Evolutionary conservation across 2,113 vertebrate species (phyloP).

Genomic region (Solenodon paradoxus): DNA sequence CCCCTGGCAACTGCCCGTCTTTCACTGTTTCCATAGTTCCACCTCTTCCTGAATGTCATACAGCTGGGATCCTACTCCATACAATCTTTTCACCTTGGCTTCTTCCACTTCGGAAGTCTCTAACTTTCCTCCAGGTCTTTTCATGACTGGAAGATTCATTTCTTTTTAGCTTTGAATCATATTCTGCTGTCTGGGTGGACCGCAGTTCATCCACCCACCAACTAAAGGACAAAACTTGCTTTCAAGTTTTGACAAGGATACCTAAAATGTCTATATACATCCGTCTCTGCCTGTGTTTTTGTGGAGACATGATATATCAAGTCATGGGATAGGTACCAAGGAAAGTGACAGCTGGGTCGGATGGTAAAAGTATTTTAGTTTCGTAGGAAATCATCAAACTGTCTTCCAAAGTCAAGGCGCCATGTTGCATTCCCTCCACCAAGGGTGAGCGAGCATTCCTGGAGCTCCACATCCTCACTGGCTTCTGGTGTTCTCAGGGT

Average conservation of each 20-base stretch:
- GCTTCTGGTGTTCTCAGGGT: fast-evolving
- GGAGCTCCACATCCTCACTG: not conserved
- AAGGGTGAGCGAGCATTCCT: fast-evolving
- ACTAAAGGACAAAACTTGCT: not conserved
- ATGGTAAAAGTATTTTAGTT: not conserved
- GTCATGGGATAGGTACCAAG: not conserved
- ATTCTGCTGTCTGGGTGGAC: not conserved
- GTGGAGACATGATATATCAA: not conserved
- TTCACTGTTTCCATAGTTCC: not conserved
- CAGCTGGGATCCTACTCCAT: not conserved
- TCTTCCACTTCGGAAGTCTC: not conserved
- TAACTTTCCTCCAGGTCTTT: not conserved
- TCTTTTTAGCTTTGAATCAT: not conserved
- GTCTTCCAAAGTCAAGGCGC: not conserved
- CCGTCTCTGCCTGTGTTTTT: not conserved
- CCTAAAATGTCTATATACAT: too few relatives aligned
- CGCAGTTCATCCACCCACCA: not conserved
- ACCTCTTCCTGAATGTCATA: not conserved
- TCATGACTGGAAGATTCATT: not conserved
- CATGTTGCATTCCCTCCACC: fast-evolving
- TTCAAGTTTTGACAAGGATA: not conserved
- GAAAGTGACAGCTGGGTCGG: too few relatives aligned
- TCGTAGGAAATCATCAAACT: too few relatives aligned
- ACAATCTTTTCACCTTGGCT: not conserved
- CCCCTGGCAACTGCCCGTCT: not conserved